Evolutionary conservation across 2,113 vertebrate species (phyloP), one percentile per base, ranked within the genome.

Genomic region (Dryoscopus gambensis): DNA sequence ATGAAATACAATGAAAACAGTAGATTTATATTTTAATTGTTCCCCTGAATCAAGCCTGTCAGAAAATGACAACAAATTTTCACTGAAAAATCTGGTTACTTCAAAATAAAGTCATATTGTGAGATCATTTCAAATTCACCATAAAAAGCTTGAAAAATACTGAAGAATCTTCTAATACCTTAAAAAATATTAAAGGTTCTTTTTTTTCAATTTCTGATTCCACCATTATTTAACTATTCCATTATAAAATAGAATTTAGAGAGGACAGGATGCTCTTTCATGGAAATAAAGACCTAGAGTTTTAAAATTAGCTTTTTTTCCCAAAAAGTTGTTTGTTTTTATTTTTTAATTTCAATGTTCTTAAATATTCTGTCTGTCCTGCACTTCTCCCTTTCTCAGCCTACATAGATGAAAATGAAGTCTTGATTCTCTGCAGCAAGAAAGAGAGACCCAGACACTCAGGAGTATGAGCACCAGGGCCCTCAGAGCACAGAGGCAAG

Each of bases 401-500:
- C 16, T 22, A n/a, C 28, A 11, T 1, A 27, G 35, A 30, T 9
- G 21, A 47, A 63, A 50, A 5, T 3, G 9, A 47, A 52, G 31
- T 14, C 46, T 37, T 15, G 20, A 42, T 25, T 76, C 28, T 37
- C 2, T 1, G 3, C 39, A 52, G 25, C 2, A 16, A 25, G 40
- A 13, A 35, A 50, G 5, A 42, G 40, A 39, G 37, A 20, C 5
- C 3, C 25, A 21, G 33, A 5, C 15, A 4, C 25, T 4, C 5
- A 7, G 25, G 5, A 30, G 14, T 2, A 15, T 5, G 49, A 60
- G 81, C 25, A 8, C 2, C 21, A 60, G 10, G n/a, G n/a, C 18
- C 22, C 33, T 50, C 15, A 4, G 28, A 39, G 23, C 18, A 9
- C 0, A 1, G 0, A 9, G 9, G n/a, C 8, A 21, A 27, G 42